Evolutionary conservation across 92 coral and sea anemone genomes (phyloP).

Genomic region (Isaurus tuberculatus): DNA sequence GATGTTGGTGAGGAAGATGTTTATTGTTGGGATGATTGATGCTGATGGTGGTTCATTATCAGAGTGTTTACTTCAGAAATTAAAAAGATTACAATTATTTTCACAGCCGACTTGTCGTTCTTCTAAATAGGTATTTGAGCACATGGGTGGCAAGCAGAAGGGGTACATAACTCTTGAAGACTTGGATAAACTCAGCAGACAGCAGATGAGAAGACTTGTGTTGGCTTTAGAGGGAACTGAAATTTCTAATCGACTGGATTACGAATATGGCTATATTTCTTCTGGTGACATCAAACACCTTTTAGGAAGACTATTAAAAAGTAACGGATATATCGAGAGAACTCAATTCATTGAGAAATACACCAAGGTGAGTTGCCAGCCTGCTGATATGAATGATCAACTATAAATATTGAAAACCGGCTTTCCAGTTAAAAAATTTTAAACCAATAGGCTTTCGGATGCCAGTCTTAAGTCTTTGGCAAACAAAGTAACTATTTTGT

Average conservation of each 20-base stretch:
- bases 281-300: neutral
- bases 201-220: slow-evolving; percentile 26
- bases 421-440: no score
- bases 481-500: no score
- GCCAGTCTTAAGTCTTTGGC: no score
- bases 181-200: slow-evolving; percentile 31
- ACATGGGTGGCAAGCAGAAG: slow-evolving; percentile 28
- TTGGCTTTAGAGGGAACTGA: slow-evolving; percentile 17
- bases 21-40: no score
- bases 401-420: no score
- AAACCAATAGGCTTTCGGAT: no score
- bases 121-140: slow-evolving; percentile 10
- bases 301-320: neutral
- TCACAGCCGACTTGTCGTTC: neutral
- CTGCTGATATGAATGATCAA: no score
- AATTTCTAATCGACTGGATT: slow-evolving; percentile 16
- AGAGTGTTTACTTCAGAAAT: no score
- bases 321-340: slow-evolving; percentile 6
- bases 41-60: no score
- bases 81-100: no score
- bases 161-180: slow-evolving; percentile 36
- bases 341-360: slow-evolving; percentile 25
- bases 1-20: no score
- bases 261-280: slow-evolving; percentile 28
- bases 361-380: slow-evolving; percentile 4